Evolutionary conservation across 2,113 vertebrate genomes (phyloP), one percentile per base, ranked within the genome.

Genomic region (Acanthochromis polyacanthus): DNA sequence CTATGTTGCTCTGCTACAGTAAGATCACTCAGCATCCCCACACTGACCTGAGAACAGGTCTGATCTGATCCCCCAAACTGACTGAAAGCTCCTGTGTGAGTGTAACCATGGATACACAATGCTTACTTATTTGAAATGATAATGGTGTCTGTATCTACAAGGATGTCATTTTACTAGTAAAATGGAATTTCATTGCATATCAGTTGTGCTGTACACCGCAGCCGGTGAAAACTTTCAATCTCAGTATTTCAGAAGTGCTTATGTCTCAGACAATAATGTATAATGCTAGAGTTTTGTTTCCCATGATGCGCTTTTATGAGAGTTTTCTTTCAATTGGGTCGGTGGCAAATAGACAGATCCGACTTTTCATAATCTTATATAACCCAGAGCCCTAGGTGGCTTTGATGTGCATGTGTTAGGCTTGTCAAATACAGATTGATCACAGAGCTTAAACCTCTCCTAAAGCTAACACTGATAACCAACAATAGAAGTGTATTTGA

Each of bases 241-340:
- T 60, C 46, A 7, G 3, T 48, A 60, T 72, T 66, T 75, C 38
- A 64, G 15, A 73, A 55, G 19, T 43, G 9, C 50, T 81, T 22
- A 25, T 23, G 71, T 79, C 1, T 61, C 20, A 64, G 59, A 48
- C 8, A 60, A 32, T 60, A 50, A 60, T 11, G 2, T 59, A 12
- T n/a, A 45, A 62, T 52, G 36, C 10, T 11, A 60, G 25, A n/a
- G 22, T 65, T 25, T 53, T 3, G 36, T 73, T 74, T 74, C 45
- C 20, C 51, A 15, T 69, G 55, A 64, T 73, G 22, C 50, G 48
- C 55, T 60, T 78, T 50, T 46, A 48, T 62, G 25, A 52, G 55
- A 53, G 36, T 57, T 85, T 57, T 61, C 48, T 86, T 86, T 85
- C 66, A 85, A 72, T 56, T 82, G 72, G 75, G 70, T 80, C 82